Evolutionary conservation across 1,140 invertebrate species (phyloP), one percentile per base, ranked within the genome.

Genomic region (Streblospio benedicti): DNA sequence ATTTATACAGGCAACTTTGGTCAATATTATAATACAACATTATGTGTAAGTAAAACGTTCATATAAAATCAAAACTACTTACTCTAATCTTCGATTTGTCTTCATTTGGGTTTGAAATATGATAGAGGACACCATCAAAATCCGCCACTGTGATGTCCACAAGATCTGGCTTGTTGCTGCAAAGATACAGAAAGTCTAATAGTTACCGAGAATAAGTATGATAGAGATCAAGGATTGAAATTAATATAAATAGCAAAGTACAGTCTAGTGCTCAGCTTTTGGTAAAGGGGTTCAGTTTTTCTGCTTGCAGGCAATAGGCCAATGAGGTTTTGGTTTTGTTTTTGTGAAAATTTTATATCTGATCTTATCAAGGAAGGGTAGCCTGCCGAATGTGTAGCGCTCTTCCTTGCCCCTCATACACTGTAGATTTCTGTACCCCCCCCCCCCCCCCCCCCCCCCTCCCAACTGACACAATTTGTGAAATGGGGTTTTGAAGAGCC

Each of bases 121-220:
- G 93, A 83, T 95, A 99, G 59, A 98, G 79, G 57, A 97, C 95
- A 66, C 96, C 95, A 85, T 99, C 96, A 82, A 99, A 99, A 83
- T 99, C 96, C 63, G 78, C 79, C 76, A 96, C 85, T 62, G 84
- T 88, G 65, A 97, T 87, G 80, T 97, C 92, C 69, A 93, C 92
- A 61, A 87, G 89, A 75, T 98, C 95, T 67, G 89, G 87, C 84
- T 97, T 98, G 72, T 87, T 86, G 59, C 93, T 97, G 80, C 49
- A 79, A 74, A 62, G 63, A 61, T 61, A 85, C 83, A 66, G 58
- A 66, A 74, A 74, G 35, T 58, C 49, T 52, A 18, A 23, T 33
- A 59, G 18, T 44, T 16, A 47, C 18, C 44, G 6, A 33, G 20
- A 44, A 60, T 60, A 50, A 35, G 16, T 38, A 61, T 54, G 25